Evolutionary conservation across 2,888 invertebrate genomes (phyloP).

Genomic region (Drosophila kuntzei): DNA sequence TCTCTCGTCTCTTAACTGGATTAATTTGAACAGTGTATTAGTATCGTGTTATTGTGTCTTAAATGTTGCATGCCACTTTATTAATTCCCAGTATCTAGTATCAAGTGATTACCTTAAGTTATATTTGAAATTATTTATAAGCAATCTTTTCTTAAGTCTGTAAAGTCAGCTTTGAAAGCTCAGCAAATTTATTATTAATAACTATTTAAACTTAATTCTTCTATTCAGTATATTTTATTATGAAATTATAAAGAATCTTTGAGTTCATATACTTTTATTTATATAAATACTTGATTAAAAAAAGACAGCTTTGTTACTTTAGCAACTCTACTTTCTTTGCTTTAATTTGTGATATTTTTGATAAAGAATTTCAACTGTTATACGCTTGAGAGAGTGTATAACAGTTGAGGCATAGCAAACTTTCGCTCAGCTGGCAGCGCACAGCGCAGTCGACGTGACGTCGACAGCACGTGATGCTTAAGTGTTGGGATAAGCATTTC

Average conservation of each 20-base stretch:
- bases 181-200: too few species aligned
- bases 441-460: constrained; percentile 40
- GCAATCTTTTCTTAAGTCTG: too few species aligned
- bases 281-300: too few species aligned
- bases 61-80: not conserved
- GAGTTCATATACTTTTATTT: too few species aligned
- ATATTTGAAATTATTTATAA: not conserved
- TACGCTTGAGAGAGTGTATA: constrained; percentile 25
- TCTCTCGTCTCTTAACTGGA: not conserved
- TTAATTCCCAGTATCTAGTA: too few species aligned
- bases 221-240: not conserved
- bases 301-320: too few species aligned
- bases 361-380: not conserved
- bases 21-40: not conserved
- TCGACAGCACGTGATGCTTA: constrained; percentile 72
- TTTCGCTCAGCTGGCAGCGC: constrained; percentile 21
- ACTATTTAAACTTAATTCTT: too few species aligned
- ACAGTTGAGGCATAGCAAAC: not conserved
- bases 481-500: constrained; percentile 81
- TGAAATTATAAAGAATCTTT: too few species aligned
- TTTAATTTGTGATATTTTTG: not conserved
- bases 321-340: too few species aligned
- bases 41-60: not conserved
- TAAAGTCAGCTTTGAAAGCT: not conserved
- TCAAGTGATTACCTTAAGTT: too few species aligned